Conservation (phyloP, 2,888 invertebrate genomes). For the Aleiodes alternator region DNA sequence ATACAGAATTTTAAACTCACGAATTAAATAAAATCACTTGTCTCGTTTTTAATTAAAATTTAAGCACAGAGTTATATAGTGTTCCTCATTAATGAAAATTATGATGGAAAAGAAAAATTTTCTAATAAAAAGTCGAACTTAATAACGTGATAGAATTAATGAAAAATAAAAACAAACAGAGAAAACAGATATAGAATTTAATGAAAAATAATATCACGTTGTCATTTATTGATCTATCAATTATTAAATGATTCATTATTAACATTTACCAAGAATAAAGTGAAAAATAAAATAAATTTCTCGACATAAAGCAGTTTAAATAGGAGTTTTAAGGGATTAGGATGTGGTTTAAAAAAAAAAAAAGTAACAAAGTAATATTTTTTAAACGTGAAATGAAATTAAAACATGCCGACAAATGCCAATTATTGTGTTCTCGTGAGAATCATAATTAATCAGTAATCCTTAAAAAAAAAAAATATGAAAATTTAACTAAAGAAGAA, state of each 20-base stretch:
- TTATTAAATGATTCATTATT: slow-evolving; percentile 64
- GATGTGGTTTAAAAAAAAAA: slow-evolving; percentile 45
- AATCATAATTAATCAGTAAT: slow-evolving; percentile 70
- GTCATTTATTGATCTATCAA: slow-evolving; percentile 61
- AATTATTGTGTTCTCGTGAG: slow-evolving; percentile 71
- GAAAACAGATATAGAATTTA: slow-evolving; percentile 57
- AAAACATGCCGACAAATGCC: slow-evolving; percentile 63
- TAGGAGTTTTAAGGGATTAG: slow-evolving; percentile 63
- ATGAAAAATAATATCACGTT: slow-evolving; percentile 64
- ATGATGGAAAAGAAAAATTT: slow-evolving; percentile 46
- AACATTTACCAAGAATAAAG: slow-evolving; percentile 49
- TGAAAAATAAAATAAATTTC: slow-evolving; percentile 52
- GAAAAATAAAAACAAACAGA: slow-evolving; percentile 40
- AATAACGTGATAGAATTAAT: slow-evolving; percentile 8
- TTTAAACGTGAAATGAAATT: slow-evolving; percentile 58
- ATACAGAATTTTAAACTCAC: slow-evolving; percentile 43
- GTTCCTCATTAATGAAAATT: slow-evolving; percentile 51
- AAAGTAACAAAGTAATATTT: slow-evolving; percentile 60
- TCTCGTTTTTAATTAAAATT: slow-evolving; percentile 59
- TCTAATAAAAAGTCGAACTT: slow-evolving; percentile 18
- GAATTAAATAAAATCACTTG: slow-evolving; percentile 57
- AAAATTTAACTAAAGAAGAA: slow-evolving; percentile 47
- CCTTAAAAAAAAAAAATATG: slow-evolving; percentile 55
- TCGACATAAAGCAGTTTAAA: slow-evolving; percentile 62
- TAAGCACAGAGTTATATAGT: slow-evolving; percentile 63